Conservation (phyloP, 2,113 vertebrate genomes). For the Psettodes erumei region DNA sequence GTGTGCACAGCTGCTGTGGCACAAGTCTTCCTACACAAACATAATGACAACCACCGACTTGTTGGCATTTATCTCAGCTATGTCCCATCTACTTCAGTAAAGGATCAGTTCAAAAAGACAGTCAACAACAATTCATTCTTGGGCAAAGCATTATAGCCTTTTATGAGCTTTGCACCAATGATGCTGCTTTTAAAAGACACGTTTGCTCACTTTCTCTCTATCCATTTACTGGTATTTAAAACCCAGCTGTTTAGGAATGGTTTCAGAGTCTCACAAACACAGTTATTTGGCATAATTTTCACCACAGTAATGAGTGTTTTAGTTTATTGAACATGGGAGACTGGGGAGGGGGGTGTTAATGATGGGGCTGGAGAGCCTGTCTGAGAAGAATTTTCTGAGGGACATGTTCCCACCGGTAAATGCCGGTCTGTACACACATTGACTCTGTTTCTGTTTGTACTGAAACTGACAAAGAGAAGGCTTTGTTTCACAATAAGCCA, state of each 20-base stretch:
- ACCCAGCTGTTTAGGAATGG: conserved; percentile 8
- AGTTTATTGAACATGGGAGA: conserved; percentile 29
- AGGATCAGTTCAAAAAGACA: conserved; percentile 8
- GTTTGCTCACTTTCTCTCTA: neutral
- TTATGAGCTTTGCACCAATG: conserved; percentile 3
- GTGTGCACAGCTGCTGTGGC: conserved; percentile 81
- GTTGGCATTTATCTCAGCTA: conserved; percentile 62
- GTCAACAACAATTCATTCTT: conserved; percentile 17
- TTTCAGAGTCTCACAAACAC: conserved; percentile 25
- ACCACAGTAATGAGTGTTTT: conserved; percentile 41
- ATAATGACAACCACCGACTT: conserved; percentile 61
- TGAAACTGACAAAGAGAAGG: conserved; percentile 53
- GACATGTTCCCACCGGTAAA: conserved; percentile 75
- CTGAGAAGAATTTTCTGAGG: conserved; percentile 48
- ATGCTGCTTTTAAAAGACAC: neutral
- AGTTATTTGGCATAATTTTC: conserved; percentile 42
- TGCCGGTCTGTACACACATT: conserved; percentile 65
- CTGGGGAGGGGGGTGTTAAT: conserved; percentile 52
- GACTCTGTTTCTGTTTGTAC: conserved; percentile 69
- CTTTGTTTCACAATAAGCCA: conserved; percentile 62
- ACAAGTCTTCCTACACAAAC: conserved; percentile 70
- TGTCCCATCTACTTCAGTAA: conserved; percentile 63
- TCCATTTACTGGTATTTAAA: conserved; percentile 7
- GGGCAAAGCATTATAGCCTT: neutral
- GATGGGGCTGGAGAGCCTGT: conserved; percentile 49